Evolutionary conservation across 2,113 vertebrate species (phyloP).

Genomic region (Myiozetetes cayanensis): DNA sequence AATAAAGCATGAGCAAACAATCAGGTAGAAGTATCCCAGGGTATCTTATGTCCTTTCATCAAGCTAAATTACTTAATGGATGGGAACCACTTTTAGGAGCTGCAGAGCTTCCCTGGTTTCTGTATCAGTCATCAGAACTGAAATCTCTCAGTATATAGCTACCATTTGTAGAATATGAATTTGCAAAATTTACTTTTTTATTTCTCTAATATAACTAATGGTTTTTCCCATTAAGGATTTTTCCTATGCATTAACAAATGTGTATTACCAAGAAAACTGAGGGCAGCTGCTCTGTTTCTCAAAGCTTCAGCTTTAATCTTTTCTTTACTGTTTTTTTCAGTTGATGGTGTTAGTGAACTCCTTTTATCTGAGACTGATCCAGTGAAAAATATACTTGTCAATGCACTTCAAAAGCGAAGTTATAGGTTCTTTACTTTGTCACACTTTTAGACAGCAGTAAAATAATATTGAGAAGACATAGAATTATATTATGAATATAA

Average conservation of each 20-base stretch:
- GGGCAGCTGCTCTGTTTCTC: not conserved
- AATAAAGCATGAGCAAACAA: not conserved
- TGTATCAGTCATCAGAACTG: not conserved
- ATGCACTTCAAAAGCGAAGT: constrained; percentile 25
- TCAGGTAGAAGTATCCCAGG: not conserved
- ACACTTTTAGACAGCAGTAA: not conserved
- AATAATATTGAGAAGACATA: not conserved
- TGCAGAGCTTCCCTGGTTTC: not conserved
- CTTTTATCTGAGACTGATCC: not conserved
- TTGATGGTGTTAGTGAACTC: not conserved
- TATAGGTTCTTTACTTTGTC: not conserved
- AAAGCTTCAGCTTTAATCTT: not conserved
- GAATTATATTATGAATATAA: constrained; percentile 1
- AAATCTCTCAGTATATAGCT: not conserved
- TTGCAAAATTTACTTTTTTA: not conserved
- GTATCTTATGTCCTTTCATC: not conserved
- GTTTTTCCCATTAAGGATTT: constrained; percentile 9
- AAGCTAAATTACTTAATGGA: not conserved
- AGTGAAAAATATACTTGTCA: not conserved
- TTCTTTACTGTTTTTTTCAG: not conserved
- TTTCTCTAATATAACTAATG: not conserved
- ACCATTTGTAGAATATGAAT: not conserved
- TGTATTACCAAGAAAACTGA: not conserved
- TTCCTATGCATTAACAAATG: not conserved
- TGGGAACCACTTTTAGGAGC: not conserved